These are phyloP conservation scores for Protonibea diacanthus DNA, from an alignment of 2,797 vertebrate species.

Conservation along the genomic window DNA sequence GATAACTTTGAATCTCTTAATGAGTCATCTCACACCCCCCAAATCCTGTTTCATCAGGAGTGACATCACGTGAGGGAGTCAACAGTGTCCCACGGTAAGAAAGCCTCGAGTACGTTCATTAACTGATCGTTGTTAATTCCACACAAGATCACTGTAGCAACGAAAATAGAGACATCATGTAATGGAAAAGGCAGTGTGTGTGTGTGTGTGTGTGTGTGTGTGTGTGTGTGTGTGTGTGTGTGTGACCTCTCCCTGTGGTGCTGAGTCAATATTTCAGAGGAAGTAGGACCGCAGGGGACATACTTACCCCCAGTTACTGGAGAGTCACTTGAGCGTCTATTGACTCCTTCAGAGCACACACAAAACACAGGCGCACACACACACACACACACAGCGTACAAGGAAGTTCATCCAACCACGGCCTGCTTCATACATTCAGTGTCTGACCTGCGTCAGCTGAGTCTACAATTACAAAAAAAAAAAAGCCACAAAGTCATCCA, in stretches of 20 bases:
- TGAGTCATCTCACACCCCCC: not conserved
- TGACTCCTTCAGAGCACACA: constrained; percentile 27
- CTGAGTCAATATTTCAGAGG: constrained; percentile 80
- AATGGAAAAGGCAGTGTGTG: constrained; percentile 65
- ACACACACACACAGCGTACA: not conserved
- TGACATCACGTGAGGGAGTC: constrained; percentile 11
- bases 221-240: constrained; percentile 37
- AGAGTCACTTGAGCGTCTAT: constrained; percentile 59
- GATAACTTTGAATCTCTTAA: not conserved
- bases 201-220: constrained; percentile 41
- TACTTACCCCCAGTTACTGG: constrained; percentile 62
- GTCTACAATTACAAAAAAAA: not conserved
- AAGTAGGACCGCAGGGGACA: constrained; percentile 68
- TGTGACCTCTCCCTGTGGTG: constrained; percentile 64
- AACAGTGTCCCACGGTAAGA: constrained; percentile 15
- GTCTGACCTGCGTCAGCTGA: constrained; percentile 44
- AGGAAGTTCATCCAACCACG: constrained; percentile 32
- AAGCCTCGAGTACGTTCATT: constrained; percentile 33
- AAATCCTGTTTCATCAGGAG: not conserved
- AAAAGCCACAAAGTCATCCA: not conserved
- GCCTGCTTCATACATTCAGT: constrained; percentile 14
- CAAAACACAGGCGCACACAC: not conserved
- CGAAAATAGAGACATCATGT: constrained; percentile 61
- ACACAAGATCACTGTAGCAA: constrained; percentile 54
- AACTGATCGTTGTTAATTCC: constrained; percentile 41